Base-by-base conservation (phyloP, 2,888 invertebrate genomes). In the Apotomis betuletana region DNA sequence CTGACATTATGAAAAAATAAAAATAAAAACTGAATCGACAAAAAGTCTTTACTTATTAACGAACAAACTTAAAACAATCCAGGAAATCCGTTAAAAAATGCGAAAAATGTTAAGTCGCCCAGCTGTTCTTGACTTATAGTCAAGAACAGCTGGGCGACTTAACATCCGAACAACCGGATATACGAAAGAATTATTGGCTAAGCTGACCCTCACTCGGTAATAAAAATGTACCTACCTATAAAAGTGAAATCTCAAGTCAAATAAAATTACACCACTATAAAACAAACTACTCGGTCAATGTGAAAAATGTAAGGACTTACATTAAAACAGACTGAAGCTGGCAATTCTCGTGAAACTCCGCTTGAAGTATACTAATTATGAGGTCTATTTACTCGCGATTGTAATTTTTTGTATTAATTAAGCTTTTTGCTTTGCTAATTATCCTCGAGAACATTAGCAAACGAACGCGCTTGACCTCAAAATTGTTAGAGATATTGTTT, bases 401-500 rank as follows among this genome's bases (percentile, higher is more conserved):
- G 67, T 68, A 38, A 80, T 79, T 78, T 78, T 82, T 81, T 82
- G 74, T 81, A 78, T 78, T 83, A 85, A 86, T 84, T 85, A 85
- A 83, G 81, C 81, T 83, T 84, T 85, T 86, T 85, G 82, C 81
- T 80, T 77, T 80, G 82, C 82, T 87, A 86, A 89, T 88, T 86
- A 85, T 83, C 81, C 81, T 80, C 79, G 77, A 81, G 82, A 85
- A 85, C 84, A 86, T 87, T 86, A 81, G 77, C 81, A 65, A 78
- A 79, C 81, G 78, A 83, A 85, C 88, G 86, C 85, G 79, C 84
- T 90, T 87, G 86, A 88, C 89, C 89, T 87, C 86, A 88, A 89
- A 90, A 89, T 88, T 88, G 86, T 86, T 85, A 83, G 82, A 87
- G 84, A 87, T 88, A 88, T 87, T 89, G 84, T 89, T 89, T 89